phyloP scores from a whole-genome alignment of 2,888 invertebrate species.

The Tuta absoluta region DNA sequence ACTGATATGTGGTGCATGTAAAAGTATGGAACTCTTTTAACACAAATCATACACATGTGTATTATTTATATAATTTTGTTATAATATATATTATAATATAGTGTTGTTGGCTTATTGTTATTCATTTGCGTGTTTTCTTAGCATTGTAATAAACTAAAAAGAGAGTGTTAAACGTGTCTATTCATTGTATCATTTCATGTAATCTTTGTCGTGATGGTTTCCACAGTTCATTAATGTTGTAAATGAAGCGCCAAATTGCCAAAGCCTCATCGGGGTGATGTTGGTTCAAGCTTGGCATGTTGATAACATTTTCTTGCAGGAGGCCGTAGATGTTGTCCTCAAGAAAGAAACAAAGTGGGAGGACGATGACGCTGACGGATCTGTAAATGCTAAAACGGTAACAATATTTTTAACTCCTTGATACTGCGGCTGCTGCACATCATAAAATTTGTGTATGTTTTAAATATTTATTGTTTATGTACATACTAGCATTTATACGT shows the following conservation, averaged over 20 bases:
- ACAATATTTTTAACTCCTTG: slow-evolving; percentile 32
- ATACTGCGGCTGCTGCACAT: slow-evolving; percentile 13
- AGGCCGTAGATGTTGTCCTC: slow-evolving; percentile 63
- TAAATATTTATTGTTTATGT: neutral
- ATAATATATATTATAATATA: slow-evolving; percentile 33
- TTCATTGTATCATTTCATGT: slow-evolving; percentile 5
- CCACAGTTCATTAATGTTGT: slow-evolving; percentile 1
- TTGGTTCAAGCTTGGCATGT: slow-evolving; percentile 64
- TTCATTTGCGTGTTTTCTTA: slow-evolving; percentile 51
- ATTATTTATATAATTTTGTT: no score
- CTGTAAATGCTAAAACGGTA: slow-evolving; percentile 62
- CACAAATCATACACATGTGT: neutral
- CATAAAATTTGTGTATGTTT: neutral
- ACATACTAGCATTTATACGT: slow-evolving; percentile 4
- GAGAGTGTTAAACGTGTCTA: slow-evolving; percentile 13
- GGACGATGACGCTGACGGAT: slow-evolving; percentile 58
- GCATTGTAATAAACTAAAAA: slow-evolving; percentile 20
- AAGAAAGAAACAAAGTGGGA: slow-evolving; percentile 65
- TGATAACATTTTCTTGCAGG: slow-evolving; percentile 70
- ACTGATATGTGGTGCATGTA: neutral
- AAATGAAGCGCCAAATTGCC: slow-evolving; percentile 1
- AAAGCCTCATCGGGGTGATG: slow-evolving; percentile 10
- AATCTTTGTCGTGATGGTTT: slow-evolving; percentile 2
- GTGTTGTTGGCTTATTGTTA: slow-evolving; percentile 55
- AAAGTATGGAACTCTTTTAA: slow-evolving; percentile 28